Base-by-base conservation (phyloP, 2,888 invertebrate species). In the Gymnosoma rotundatum region DNA sequence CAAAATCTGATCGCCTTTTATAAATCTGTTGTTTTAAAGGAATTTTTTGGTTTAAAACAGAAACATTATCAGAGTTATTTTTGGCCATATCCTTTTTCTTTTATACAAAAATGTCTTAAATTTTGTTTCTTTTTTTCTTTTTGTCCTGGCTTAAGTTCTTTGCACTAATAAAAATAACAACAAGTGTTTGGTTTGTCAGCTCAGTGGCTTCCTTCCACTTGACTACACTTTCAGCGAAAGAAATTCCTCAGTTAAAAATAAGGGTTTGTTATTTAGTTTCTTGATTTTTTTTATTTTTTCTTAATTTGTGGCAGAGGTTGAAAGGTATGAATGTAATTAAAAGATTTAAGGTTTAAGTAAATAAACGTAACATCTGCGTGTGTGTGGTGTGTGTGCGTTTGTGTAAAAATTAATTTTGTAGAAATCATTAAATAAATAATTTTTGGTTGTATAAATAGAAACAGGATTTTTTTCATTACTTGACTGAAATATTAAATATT, bases 121-220 rank as follows among this genome's bases (percentile, higher is more conserved):
- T 67, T 63, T 67, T 61, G 45, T 54, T 32, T 2, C 7, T 32
- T 32, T 32, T 32, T 2, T 32, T 32, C 5, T 4, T 4, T 32
- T 32, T 32, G 25, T 32, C 5, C 25, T 69, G 25, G 25, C 58
- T 61, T 79, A 25, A 50, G 42, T 73, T 74, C 69, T 64, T 76
- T 73, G 73, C 45, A 18, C 69, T 60, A 67, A 83, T 76, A 52
- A 79, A 48, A 67, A 61, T 38, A 69, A 50, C 74, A 76, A 80
- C 83, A 83, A 83, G 83, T 83, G 84, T 81, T 78, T 69, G 67
- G 72, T 80, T 76, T 76, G 50, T 67, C 83, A 73, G 80, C 76
- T 76, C 76, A 83, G 50, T 83, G 83, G 74, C 73, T 84, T 83
- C 76, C 76, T 78, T 72, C 25, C 73, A 81, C 73, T 45, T 78